Percentiles rank a stretch among this genome's conserved stretches.
Conservation (phyloP, 2,888 invertebrate species). For the Lydus trimaculatus region DNA sequence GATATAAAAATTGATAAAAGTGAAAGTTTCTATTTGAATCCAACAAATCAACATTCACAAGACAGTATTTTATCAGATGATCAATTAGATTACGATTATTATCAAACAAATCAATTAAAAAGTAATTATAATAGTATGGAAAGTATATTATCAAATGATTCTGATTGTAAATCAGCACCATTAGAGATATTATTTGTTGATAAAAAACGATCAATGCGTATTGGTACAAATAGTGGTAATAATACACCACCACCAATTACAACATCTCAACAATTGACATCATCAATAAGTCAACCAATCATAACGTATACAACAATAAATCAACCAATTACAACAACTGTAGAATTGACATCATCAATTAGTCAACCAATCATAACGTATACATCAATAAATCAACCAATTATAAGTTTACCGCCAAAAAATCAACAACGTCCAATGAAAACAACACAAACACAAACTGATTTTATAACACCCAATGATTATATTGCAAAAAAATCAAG, state of each 20-base stretch:
- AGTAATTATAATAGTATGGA: conserved; percentile 81
- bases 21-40: conserved; percentile 83
- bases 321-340: too few species aligned
- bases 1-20: conserved; percentile 63
- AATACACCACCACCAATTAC: conserved; percentile 53
- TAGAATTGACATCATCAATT: neutral
- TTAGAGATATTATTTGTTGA: conserved; percentile 71
- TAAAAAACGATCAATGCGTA: neutral
- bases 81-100: conserved; percentile 47
- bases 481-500: conserved; percentile 51
- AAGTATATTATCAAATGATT: conserved; percentile 82
- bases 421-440: conserved; percentile 32
- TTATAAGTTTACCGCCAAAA: conserved; percentile 29
- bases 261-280: conserved; percentile 44
- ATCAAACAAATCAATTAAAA: conserved; percentile 60
- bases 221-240: neutral
- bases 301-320: conserved; percentile 36
- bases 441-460: conserved; percentile 58
- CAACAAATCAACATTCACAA: conserved; percentile 70
- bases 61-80: conserved; percentile 79
- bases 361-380: conserved; percentile 35
- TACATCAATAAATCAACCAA: conserved; percentile 15
- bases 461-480: conserved; percentile 53
- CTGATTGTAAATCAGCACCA: conserved; percentile 79
- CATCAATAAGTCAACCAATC: conserved; percentile 37